Base-by-base conservation (phyloP, 2,888 invertebrate genomes). In the Cryptocephalus moraei region DNA sequence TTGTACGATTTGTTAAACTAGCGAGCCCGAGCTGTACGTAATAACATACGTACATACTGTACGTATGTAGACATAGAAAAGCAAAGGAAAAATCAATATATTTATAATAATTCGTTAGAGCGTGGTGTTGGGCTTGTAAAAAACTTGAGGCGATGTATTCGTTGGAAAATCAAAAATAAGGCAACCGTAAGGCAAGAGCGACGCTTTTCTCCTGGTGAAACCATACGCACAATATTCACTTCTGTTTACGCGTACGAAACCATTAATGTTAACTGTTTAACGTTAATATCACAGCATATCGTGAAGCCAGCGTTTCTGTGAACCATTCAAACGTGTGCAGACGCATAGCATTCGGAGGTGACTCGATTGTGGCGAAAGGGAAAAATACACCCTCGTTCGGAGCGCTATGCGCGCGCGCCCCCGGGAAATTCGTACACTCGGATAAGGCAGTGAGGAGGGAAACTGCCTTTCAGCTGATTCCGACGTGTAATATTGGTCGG, bases 141-240 rank as follows among this genome's bases (percentile, higher is more conserved):
- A 51, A 46, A 34, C 41, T 44, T 41, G 33, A 48, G 48, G 54
- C 52, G 47, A 46, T 41, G 47, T 36, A 42, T 49, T 50, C 49
- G 44, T 47, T 46, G 47, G 45, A 41, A 49, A 52, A 55, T 44
- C 36, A 46, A 55, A 55, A 45, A 53, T 55, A 55, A 55, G 55
- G 55, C 55, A 55, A 34, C 33, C 12, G 39, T 55, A 55, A 55
- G 55, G 55, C 55, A 53, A 52, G 50, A 47, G 46, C 51, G 43
- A 49, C 46, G 49, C 42, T 46, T 36, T 38, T 45, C 44, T 36
- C 43, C 32, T 32, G 13, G 42, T 39, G 33, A 32, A 41, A 46
- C 44, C 52, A 49, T 48, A 48, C 46, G 46, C 53, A 49, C 50
- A 48, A 41, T 40, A 39, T 8, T 45, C 11, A 11, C 12, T 36